Evolutionary conservation across 2,888 invertebrate genomes (phyloP).

Genomic region (Chrysolina americana): DNA sequence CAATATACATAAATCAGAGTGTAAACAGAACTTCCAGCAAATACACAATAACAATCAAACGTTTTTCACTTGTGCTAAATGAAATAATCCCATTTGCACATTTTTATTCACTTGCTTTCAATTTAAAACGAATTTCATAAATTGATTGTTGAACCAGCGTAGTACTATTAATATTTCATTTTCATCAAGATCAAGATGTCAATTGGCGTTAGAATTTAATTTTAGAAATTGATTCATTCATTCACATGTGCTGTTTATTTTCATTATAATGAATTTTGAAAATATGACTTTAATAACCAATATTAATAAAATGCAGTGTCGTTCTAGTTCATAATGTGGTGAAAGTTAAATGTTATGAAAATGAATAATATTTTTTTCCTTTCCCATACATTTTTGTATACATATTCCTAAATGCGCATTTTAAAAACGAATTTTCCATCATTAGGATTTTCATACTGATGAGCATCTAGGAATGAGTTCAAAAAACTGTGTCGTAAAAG

Average conservation of each 20-base stretch:
- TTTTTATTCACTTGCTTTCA: neutral
- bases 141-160: constrained; percentile 24
- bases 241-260: constrained; percentile 26
- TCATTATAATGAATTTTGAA: constrained; percentile 22
- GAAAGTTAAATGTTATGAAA: neutral
- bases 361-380: too few species aligned
- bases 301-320: constrained; percentile 11
- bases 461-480: too few species aligned
- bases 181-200: constrained; percentile 21
- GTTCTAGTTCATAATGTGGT: neutral
- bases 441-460: too few species aligned
- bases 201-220: constrained; percentile 14
- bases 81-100: neutral
- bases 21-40: too few species aligned
- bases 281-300: constrained; percentile 12
- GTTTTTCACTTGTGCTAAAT: too few species aligned
- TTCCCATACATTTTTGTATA: neutral
- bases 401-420: neutral
- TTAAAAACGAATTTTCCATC: neutral
- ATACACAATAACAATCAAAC: too few species aligned
- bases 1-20: too few species aligned
- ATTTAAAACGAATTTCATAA: constrained; percentile 23
- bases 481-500: too few species aligned
- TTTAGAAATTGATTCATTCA: constrained; percentile 26
- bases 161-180: constrained; percentile 18